These are phyloP conservation scores for Graphium colonna DNA, from an alignment of 2,888 invertebrate species.

Conservation along the genomic window DNA sequence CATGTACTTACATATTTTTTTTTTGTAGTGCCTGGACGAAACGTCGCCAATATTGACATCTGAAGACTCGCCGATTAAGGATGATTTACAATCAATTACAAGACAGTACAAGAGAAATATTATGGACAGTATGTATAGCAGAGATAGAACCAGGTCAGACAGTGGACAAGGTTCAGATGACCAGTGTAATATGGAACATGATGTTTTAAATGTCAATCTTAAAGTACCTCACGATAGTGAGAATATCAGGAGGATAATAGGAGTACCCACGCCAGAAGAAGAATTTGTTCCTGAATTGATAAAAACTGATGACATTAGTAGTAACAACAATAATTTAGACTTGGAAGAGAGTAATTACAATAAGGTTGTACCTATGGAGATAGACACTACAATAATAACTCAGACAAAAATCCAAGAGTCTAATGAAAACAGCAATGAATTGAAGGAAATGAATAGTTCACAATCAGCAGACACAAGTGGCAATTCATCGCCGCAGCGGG, in stretches of 20 bases:
- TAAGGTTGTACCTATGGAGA: conserved; percentile 70
- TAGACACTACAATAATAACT: conserved; percentile 60
- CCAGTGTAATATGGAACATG: conserved; percentile 63
- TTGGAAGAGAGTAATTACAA: conserved; percentile 60
- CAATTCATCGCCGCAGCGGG: conserved; percentile 70
- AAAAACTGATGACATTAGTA: conserved; percentile 50
- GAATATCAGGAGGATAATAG: conserved; percentile 67
- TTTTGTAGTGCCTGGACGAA: conserved; percentile 62
- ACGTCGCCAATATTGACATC: conserved; percentile 66
- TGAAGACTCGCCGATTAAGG: conserved; percentile 70
- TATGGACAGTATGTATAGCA: conserved; percentile 64
- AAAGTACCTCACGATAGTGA: conserved; percentile 60
- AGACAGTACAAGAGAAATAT: conserved; percentile 64
- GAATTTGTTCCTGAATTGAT: conserved; percentile 55
- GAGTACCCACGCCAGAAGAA: conserved; percentile 65
- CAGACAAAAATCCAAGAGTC: conserved; percentile 62
- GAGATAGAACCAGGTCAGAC: conserved; percentile 67
- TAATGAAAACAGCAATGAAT: conserved; percentile 45
- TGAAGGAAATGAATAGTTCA: conserved; percentile 57
- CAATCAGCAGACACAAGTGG: conserved; percentile 73
- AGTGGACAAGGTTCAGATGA: conserved; percentile 71
- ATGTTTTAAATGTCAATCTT: conserved; percentile 61
- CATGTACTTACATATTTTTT: conserved; percentile 19
- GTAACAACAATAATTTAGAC: conserved; percentile 58
- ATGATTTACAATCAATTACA: conserved; percentile 48